These are phyloP conservation scores for Drosophila phalerata DNA, from an alignment of 2,888 invertebrate genomes.

Conservation along the genomic window DNA sequence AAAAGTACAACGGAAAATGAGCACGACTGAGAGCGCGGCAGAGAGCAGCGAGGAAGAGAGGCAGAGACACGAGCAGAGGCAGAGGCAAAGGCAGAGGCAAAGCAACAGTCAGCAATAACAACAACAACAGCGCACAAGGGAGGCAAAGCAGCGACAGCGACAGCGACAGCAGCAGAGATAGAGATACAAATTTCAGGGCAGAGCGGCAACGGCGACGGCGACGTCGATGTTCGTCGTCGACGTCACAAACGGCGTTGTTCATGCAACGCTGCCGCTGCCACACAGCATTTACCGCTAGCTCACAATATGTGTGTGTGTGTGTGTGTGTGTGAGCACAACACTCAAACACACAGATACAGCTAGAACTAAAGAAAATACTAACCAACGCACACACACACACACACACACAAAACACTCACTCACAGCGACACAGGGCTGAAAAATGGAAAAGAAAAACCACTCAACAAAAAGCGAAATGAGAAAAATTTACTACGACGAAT, in stretches of 20 bases:
- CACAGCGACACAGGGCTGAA: slow-evolving; percentile 43
- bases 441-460: slow-evolving; percentile 65
- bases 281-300: slow-evolving; percentile 76
- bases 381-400: slow-evolving; percentile 35
- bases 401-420: slow-evolving; percentile 22
- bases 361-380: slow-evolving; percentile 58
- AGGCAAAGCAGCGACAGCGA: slow-evolving; percentile 28
- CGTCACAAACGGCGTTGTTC: slow-evolving; percentile 59
- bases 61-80: slow-evolving; percentile 37
- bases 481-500: slow-evolving; percentile 71
- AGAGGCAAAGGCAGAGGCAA: slow-evolving; percentile 40
- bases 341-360: slow-evolving; percentile 32
- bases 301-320: slow-evolving; percentile 42
- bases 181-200: slow-evolving; percentile 69
- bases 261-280: slow-evolving; percentile 55
- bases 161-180: slow-evolving; percentile 45
- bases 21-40: slow-evolving; percentile 61
- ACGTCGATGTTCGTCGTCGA: slow-evolving; percentile 8
- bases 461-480: slow-evolving; percentile 81
- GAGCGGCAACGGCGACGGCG: slow-evolving; percentile 35
- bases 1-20: slow-evolving; percentile 79
- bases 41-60: slow-evolving; percentile 18
- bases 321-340: slow-evolving; percentile 42
- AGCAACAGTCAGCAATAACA: slow-evolving; percentile 57
- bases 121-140: slow-evolving; percentile 24